A percentile compares a stretch with the other conserved stretches of the same genome.
phyloP scores from a whole-genome alignment of 2,113 vertebrate genomes.

The Mustela lutreola region DNA sequence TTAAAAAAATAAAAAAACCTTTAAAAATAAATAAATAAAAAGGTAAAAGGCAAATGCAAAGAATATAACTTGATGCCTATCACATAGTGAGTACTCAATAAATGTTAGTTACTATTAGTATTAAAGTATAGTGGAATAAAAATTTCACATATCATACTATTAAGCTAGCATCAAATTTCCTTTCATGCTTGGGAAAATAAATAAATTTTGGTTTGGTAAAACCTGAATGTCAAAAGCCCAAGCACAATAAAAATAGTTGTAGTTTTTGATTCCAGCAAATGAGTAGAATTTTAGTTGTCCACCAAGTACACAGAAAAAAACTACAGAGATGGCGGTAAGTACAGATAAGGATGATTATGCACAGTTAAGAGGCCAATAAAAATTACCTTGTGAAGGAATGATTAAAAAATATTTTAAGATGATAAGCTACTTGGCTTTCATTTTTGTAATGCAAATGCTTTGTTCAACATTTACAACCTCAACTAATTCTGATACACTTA shows the following conservation, averaged over 20 bases:
- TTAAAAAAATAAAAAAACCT: not conserved
- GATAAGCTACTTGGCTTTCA: not conserved
- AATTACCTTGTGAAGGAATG: not conserved
- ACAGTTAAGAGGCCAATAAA: not conserved
- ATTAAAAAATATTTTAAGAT: conserved; percentile 26
- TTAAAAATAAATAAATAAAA: not conserved
- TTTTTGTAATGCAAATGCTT: not conserved
- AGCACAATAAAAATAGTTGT: not conserved
- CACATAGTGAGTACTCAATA: not conserved
- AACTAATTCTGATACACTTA: not conserved
- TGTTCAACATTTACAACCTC: not conserved
- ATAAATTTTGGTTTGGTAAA: not conserved
- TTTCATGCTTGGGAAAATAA: not conserved
- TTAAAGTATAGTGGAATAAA: not conserved
- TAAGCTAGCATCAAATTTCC: not conserved
- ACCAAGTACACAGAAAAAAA: not conserved
- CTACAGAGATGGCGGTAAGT: not conserved
- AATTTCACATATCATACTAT: not conserved
- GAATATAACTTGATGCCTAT: not conserved
- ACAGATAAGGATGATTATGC: not conserved
- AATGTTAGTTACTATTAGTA: not conserved
- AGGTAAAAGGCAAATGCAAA: not conserved
- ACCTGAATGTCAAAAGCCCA: not conserved
- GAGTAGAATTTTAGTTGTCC: not conserved
- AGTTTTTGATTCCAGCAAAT: not conserved